Evolutionary conservation across 2,888 invertebrate genomes (phyloP).

Genomic region (Fabriciana adippe): DNA sequence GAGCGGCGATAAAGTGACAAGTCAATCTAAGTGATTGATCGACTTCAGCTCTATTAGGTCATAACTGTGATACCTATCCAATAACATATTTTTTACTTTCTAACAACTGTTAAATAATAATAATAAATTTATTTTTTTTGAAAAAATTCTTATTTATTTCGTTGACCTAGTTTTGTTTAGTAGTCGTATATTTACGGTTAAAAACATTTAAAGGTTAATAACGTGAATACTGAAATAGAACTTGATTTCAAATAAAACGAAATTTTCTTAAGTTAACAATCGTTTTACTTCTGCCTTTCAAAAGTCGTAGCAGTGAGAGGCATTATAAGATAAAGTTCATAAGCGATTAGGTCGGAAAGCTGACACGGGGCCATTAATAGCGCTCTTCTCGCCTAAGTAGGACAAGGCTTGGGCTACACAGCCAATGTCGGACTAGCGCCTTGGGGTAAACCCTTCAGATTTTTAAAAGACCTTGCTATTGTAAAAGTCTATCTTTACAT

Average conservation of each 20-base stretch:
- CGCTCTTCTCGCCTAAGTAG: conserved; percentile 14
- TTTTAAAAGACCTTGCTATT: neutral
- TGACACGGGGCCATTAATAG: conserved; percentile 36
- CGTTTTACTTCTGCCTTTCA: neutral
- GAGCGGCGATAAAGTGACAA: conserved; percentile 38
- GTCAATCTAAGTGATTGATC: conserved; percentile 39
- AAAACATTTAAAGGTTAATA: no score
- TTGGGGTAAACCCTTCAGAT: conserved; percentile 1
- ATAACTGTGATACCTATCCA: conserved; percentile 30
- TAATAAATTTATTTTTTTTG: neutral
- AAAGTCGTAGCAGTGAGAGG: neutral
- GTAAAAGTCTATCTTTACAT: neutral
- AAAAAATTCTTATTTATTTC: neutral
- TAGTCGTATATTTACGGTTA: no score
- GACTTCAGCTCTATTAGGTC: conserved; percentile 29
- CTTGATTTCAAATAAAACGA: no score
- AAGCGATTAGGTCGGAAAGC: conserved; percentile 37
- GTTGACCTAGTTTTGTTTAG: no score
- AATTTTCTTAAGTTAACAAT: no score
- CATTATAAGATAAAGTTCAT: conserved; percentile 23
- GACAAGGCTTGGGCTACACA: conserved; percentile 7
- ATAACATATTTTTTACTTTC: conserved; percentile 25
- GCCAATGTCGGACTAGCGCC: neutral
- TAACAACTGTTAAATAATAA: conserved; percentile 16
- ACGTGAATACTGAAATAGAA: no score